Evolutionary conservation across 1,140 invertebrate species (phyloP), one percentile per base, ranked within the genome.

Genomic region (Asobara japonica): DNA sequence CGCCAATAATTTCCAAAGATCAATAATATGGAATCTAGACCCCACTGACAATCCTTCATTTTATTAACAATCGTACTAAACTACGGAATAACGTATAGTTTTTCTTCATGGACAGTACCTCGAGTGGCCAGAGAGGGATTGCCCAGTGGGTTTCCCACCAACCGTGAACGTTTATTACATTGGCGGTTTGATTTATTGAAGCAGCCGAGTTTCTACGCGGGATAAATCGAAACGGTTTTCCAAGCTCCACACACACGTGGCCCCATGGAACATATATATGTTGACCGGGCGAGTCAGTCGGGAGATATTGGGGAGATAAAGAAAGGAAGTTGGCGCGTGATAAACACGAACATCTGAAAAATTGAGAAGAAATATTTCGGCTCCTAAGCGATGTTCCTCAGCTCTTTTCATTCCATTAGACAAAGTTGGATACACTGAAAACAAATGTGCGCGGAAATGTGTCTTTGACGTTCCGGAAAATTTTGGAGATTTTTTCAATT

Each of bases 151-250:
- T 56, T 56, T 56, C 22, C 51, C 51, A 56, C 51, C 51, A 22
- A 56, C 18, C 22, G 51, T 56, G 51, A 56, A 56, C 51, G 51
- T 56, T 56, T 56, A 56, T 56, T 56, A 56, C 51, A 56, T 56
- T 27, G 51, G 51, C 51, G 51, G 51, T 56, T 56, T 56, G 51
- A 56, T 56, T 56, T 56, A 56, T 56, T 18, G 51, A 25, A 25
- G 51, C 18, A 56, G 51, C 51, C 51, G 20, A 20, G 18, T 18
- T 18, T 51, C 45, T 16, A 51, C 45, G 45, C 45, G 45, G 51
- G 13, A 56, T 56, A 56, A 56, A 56, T 56, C 51, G 51, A 56
- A 56, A 56, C 18, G 45, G n/a, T 51, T 51, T 51, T 51, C n/a
- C 20, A 51, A 1, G 31, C n/a, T 36, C 45, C 45, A 51, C n/a